Conservation (phyloP, 2,113 vertebrate species). For the Geothlypis trichas region DNA sequence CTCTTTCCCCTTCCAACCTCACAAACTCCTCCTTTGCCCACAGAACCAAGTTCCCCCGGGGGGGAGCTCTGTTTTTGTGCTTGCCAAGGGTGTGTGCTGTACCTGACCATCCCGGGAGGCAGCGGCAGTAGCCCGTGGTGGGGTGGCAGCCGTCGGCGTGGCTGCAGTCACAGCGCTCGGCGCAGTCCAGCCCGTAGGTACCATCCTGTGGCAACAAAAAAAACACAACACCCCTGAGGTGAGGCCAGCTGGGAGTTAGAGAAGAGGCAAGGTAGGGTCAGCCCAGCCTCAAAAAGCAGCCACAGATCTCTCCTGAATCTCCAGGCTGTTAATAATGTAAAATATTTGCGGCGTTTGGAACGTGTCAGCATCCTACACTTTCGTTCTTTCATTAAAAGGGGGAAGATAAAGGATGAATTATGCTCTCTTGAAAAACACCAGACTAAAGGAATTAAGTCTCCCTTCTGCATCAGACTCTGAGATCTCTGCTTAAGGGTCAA, state of each 20-base stretch:
- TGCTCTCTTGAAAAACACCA: neutral
- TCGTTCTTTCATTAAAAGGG: neutral
- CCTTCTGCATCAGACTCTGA: neutral
- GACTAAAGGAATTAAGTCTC: neutral
- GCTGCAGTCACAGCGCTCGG: constrained; percentile 93
- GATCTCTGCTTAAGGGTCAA: neutral
- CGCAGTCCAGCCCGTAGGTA: constrained; percentile 89
- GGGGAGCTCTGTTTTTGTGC: neutral
- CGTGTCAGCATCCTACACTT: neutral
- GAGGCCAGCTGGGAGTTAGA: neutral
- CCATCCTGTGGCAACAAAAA: constrained; percentile 80
- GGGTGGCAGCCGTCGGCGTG: constrained; percentile 94
- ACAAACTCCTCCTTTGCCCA: neutral
- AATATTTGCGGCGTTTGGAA: neutral
- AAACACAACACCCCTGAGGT: neutral
- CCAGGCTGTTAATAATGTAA: neutral
- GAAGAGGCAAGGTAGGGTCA: neutral
- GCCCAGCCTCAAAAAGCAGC: neutral
- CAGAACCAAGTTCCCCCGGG: neutral
- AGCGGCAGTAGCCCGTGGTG: constrained; percentile 90
- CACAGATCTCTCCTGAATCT: neutral
- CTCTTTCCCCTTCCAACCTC: neutral
- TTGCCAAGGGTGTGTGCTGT: neutral
- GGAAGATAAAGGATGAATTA: neutral
- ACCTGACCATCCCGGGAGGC: constrained; percentile 96